phyloP scores from a whole-genome alignment of 2,888 invertebrate genomes.

The Ennomos fuscantarius region DNA sequence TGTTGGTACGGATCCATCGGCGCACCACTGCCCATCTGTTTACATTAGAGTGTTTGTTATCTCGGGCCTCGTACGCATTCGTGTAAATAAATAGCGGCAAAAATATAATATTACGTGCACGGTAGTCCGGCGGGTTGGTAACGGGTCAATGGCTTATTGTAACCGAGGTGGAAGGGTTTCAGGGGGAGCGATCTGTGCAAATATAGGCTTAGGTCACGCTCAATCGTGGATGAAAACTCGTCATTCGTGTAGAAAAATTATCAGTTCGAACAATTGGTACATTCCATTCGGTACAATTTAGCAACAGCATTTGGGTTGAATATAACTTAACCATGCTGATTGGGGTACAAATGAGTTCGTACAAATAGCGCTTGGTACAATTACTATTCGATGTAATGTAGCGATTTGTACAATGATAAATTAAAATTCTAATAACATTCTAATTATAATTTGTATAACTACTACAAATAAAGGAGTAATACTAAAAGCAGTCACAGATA shows the following conservation, averaged over 20 bases:
- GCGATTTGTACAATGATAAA: too few species aligned
- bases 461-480: too few species aligned
- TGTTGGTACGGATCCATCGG: slow-evolving; percentile 56
- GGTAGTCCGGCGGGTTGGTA: slow-evolving; percentile 21
- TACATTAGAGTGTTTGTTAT: slow-evolving; percentile 59
- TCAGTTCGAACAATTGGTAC: too few species aligned
- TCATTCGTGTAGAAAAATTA: too few species aligned
- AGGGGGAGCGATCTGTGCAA: slow-evolving; percentile 15
- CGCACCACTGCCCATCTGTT: slow-evolving; percentile 50
- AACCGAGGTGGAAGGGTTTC: slow-evolving; percentile 13
- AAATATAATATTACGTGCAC: slow-evolving; percentile 31
- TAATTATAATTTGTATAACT: background rate
- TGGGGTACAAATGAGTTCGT: too few species aligned
- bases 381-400: too few species aligned
- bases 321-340: too few species aligned
- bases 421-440: too few species aligned
- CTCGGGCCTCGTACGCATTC: slow-evolving; percentile 31
- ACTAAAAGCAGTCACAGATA: too few species aligned
- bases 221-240: background rate
- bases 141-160: slow-evolving; percentile 35
- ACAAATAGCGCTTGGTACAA: too few species aligned
- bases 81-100: slow-evolving; percentile 35
- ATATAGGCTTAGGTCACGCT: slow-evolving; percentile 3
- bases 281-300: too few species aligned
- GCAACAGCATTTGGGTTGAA: too few species aligned